Evolutionary conservation across 1,140 invertebrate species (phyloP).

Genomic region (Sipha flava): DNA sequence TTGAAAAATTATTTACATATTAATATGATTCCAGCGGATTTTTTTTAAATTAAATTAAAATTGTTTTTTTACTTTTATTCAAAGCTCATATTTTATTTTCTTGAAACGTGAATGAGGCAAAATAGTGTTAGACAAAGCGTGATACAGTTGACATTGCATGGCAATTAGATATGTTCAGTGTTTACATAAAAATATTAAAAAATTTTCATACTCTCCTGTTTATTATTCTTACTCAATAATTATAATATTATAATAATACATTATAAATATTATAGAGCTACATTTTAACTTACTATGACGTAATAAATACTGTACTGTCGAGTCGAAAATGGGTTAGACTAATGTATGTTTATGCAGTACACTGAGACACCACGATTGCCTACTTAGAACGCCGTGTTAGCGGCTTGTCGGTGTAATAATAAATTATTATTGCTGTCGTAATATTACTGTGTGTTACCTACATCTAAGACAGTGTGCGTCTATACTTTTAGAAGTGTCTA

Average conservation of each 20-base stretch:
- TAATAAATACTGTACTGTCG: background rate
- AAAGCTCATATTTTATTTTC: background rate
- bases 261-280: background rate
- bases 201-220: background rate
- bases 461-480: slow-evolving; percentile 19
- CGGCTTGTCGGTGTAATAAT: background rate
- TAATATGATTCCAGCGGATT: background rate
- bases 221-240: background rate
- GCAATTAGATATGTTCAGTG: background rate
- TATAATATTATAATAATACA: background rate
- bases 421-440: background rate
- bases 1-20: slow-evolving; percentile 3
- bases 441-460: background rate
- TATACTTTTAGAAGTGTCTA: slow-evolving; percentile 5
- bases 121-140: slow-evolving; percentile 15
- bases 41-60: too few species aligned
- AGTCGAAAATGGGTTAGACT: background rate
- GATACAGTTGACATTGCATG: slow-evolving; percentile 1
- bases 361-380: background rate
- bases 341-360: background rate
- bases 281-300: too few species aligned
- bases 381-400: background rate
- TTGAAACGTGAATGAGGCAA: background rate
- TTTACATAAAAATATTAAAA: background rate
- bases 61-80: background rate